Evolutionary conservation across 2,797 vertebrate genomes (phyloP), one percentile per base, ranked within the genome.

Genomic region (Myoxocephalus aenaeus): DNA sequence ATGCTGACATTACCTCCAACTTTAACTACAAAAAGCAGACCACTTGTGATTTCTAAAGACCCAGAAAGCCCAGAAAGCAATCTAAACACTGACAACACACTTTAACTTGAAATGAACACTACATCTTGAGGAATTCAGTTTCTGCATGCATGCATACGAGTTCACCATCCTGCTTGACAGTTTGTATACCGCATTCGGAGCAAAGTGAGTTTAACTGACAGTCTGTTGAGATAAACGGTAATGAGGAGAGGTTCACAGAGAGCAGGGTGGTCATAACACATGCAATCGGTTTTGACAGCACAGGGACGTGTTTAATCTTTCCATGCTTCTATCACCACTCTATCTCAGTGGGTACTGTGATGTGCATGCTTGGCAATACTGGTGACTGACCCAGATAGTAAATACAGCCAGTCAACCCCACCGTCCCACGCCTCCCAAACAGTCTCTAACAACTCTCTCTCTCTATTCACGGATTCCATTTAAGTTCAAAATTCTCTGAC

Each of bases 301-400:
- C 73, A 32, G 59, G 85, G 90, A 88, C 90, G 84, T 74, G 81
- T 85, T 89, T 92, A 90, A 92, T 91, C 81, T 87, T 65, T 74
- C 79, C 70, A 75, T 75, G 80, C 80, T 77, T 84, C 80, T 90
- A 92, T 93, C 89, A 79, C 68, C 80, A 74, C 90, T 93, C 89
- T 87, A 91, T 94, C 92, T 89, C 86, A 63, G 68, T 7, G 57
- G 89, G 77, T 79, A 75, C 86, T 62, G 75, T 77, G 85, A 90
- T 80, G 84, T 89, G 85, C 86, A 87, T 59, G 75, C 70, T 73
- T 59, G 62, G 77, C 70, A 77, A 81, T 75, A 76, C 67, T 56
- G 79, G 66, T 65, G 81, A 83, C 70, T 86, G 90, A 93, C 92
- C 92, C 87, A 93, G 88, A 91, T 89, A 91, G 84, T 85, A 70